Evolutionary conservation across 1,140 invertebrate genomes (phyloP).

Genomic region (Macrocentrus cingulum): DNA sequence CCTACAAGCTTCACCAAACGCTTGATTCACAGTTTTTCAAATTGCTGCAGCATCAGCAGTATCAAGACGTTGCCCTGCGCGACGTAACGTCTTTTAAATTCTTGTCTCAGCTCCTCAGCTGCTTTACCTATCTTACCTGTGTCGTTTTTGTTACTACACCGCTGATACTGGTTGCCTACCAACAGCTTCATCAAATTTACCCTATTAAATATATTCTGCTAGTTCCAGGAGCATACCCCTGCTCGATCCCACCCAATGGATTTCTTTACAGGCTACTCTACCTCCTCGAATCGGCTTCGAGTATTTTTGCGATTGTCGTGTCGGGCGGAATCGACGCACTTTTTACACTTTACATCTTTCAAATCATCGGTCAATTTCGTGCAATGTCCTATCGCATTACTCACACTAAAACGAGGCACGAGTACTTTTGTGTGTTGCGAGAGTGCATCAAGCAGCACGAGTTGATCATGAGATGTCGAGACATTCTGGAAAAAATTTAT

Average conservation of each 20-base stretch:
- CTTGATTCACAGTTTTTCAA: background rate
- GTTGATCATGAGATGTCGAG: conserved; percentile 9
- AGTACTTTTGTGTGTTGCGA: background rate
- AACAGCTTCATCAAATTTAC: conserved; percentile 5
- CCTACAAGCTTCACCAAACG: background rate
- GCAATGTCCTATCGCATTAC: conserved; percentile 8
- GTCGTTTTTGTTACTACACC: conserved; percentile 12
- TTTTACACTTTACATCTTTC: conserved; percentile 36
- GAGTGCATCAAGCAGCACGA: conserved; percentile 5
- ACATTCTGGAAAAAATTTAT: conserved; percentile 22
- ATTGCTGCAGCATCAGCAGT: background rate
- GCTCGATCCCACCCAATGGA: conserved; percentile 21
- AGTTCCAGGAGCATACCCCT: conserved; percentile 25
- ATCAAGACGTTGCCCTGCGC: background rate
- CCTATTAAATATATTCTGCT: conserved; percentile 24
- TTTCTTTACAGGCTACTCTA: conserved; percentile 29
- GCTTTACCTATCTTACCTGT: background rate
- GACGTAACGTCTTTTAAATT: conserved; percentile 3
- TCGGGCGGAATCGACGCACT: conserved; percentile 35
- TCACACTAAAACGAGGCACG: background rate
- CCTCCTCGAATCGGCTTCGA: conserved; percentile 22
- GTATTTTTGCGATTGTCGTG: conserved; percentile 22
- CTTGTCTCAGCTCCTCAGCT: conserved; percentile 4
- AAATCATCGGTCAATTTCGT: conserved; percentile 30
- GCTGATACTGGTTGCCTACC: conserved; percentile 2